Evolutionary conservation across 1,140 invertebrate species (phyloP), one percentile per base, ranked within the genome.

Genomic region (Temnothorax curvispinosus): DNA sequence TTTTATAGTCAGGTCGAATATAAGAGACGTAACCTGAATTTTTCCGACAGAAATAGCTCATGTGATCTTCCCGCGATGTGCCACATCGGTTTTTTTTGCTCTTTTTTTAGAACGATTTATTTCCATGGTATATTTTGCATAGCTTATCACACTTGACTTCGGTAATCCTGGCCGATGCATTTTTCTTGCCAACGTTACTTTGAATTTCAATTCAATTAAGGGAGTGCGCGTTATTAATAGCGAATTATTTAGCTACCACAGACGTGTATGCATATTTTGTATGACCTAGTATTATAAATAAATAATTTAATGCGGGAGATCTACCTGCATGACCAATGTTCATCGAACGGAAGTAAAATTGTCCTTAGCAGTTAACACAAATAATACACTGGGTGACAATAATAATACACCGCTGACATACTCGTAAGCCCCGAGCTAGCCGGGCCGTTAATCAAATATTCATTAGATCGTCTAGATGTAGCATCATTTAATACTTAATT

Each of bases 401-500:
- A 84, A 75, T 54, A 21, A 82, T 50, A 52, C 54, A 32, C 32
- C 13, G 18, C 18, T 3, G 67, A 27, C 58, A 38, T 11, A 44
- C 38, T 44, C 69, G 11, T 65, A 65, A 44, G 21, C 21, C 27
- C 4, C 44, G 44, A 47, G 58, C 18, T 50, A 60, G 7, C 27
- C 41, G 27, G 41, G 18, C 21, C 32, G 56, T 38, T 64, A 54
- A 75, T 74, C 54, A 18, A 84, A 74, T 60, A 75, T 75, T 84
- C 54, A 75, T 50, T 60, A 60, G 69, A 75, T 74, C 18, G 11
- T 38, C 76, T 74, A 72, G 54, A 50, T 60, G 41, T 41, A 47
- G 54, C 27, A n/a, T 74, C 11, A 60, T 84, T 84, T 60, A 75
- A 84, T 84, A 60, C 75, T 84, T 60, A 75, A 84, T 84, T 47